Evolutionary conservation across 2,888 invertebrate genomes (phyloP).

Genomic region (Acanthacorydalis orientalis): DNA sequence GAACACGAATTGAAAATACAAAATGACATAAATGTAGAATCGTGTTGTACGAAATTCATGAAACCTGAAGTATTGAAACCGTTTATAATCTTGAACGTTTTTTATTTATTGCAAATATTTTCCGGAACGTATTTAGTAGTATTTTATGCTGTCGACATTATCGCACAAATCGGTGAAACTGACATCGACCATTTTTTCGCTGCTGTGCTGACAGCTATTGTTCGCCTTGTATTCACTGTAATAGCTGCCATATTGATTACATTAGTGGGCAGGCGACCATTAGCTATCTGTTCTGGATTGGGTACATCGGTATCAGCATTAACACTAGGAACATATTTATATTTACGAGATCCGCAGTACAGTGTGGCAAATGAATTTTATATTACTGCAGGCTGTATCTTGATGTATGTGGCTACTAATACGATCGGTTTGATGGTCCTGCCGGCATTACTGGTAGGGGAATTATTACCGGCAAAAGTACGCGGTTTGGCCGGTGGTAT

Average conservation of each 20-base stretch:
- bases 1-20: slow-evolving; percentile 19
- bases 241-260: slow-evolving; percentile 47
- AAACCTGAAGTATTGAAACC: slow-evolving; percentile 52
- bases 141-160: slow-evolving; percentile 62
- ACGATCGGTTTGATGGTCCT: slow-evolving; percentile 57
- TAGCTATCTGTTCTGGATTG: slow-evolving; percentile 47
- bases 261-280: slow-evolving; percentile 42
- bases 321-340: slow-evolving; percentile 34
- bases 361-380: slow-evolving; percentile 21
- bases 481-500: slow-evolving; percentile 58
- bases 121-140: slow-evolving; percentile 64
- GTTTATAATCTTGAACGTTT: slow-evolving; percentile 51
- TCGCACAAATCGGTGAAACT: slow-evolving; percentile 35
- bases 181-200: slow-evolving; percentile 33
- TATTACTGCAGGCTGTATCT: slow-evolving; percentile 31
- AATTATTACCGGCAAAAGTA: slow-evolving; percentile 54
- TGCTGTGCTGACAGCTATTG: slow-evolving; percentile 51
- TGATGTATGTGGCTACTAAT: slow-evolving; percentile 57
- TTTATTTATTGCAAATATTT: slow-evolving; percentile 53
- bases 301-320: slow-evolving; percentile 50
- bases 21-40: slow-evolving; percentile 16
- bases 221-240: slow-evolving; percentile 45
- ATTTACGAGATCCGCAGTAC: slow-evolving; percentile 21
- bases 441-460: slow-evolving; percentile 60
- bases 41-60: slow-evolving; percentile 26